Evolutionary conservation across 2,113 vertebrate species (phyloP), one percentile per base, ranked within the genome.

Genomic region (Cyprinodon tularosa): DNA sequence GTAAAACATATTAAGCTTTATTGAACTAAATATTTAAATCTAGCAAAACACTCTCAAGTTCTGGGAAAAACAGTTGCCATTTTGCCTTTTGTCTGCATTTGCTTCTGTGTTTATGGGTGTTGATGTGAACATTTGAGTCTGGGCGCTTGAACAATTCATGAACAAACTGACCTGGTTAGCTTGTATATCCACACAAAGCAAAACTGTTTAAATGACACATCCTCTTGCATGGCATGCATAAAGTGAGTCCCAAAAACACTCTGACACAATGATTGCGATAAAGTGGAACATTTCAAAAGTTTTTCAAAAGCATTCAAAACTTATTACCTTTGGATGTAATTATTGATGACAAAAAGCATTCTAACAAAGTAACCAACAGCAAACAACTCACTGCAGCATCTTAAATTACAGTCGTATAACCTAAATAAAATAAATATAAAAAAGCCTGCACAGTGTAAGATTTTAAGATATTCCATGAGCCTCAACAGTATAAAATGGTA

Each of bases 151-250:
- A 88, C 89, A 87, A 90, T 92, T 82, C 85, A 77, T 76, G 66
- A 77, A 80, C 69, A 86, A 83, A 83, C 87, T 72, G 81, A 63
- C 84, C 73, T 65, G 71, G 69, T 72, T 53, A 69, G 80, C 84
- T 88, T 92, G 89, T 91, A 82, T 91, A 92, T 90, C 64, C 71
- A 80, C 76, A 57, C 80, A 78, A 89, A 84, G 73, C 83, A 81
- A 61, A 84, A 90, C 84, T 89, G 90, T 93, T 92, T 92, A 90
- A 92, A 85, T 70, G 44, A 48, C 84, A 91, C 90, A 90, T 92
- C 91, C 92, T 87, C 80, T 77, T 72, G 42, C 77, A 73, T 83
- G 70, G 80, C 69, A 68, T 60, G 83, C 79, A 80, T 72, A 47
- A 82, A 84, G 72, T 29, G 42, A 74, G 75, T 84, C 71, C n/a